Percentiles rank a stretch among this genome's conserved stretches.
These are phyloP conservation scores for Papilio demoleus DNA, from an alignment of 2,888 invertebrate species.

Conservation along the genomic window DNA sequence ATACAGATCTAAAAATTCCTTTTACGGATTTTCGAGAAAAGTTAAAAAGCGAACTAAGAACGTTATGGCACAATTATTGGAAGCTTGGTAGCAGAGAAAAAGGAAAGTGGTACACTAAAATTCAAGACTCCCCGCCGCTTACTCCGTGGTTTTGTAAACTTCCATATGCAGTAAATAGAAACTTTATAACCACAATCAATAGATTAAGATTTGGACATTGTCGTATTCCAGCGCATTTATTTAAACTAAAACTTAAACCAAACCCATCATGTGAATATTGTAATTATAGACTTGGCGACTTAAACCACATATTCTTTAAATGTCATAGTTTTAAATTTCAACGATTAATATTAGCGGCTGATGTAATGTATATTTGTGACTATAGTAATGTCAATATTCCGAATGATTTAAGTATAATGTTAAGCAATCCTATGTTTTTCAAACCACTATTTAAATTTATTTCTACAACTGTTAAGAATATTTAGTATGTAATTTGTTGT, in stretches of 20 bases:
- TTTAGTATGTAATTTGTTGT: no score
- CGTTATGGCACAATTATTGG: not conserved
- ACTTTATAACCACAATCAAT: not conserved
- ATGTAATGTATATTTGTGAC: no score
- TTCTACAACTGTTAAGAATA: no score
- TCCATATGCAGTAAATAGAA: not conserved
- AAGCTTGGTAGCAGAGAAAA: not conserved
- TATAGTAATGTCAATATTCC: no score
- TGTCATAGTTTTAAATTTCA: no score
- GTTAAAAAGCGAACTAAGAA: no score
- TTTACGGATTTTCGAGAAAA: not conserved
- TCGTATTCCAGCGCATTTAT: not conserved
- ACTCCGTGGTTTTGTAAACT: not conserved
- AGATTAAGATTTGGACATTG: constrained; percentile 5
- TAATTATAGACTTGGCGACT: not conserved
- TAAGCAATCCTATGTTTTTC: no score
- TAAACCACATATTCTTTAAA: no score
- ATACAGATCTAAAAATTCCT: no score
- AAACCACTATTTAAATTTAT: no score
- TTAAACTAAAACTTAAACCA: not conserved
- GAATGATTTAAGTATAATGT: no score
- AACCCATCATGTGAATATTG: not conserved
- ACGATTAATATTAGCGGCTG: no score
- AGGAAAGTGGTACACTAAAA: not conserved
- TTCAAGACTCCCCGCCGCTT: not conserved